Conservation (phyloP, 2,888 invertebrate genomes). For the Petrolisthes manimaculis region DNA sequence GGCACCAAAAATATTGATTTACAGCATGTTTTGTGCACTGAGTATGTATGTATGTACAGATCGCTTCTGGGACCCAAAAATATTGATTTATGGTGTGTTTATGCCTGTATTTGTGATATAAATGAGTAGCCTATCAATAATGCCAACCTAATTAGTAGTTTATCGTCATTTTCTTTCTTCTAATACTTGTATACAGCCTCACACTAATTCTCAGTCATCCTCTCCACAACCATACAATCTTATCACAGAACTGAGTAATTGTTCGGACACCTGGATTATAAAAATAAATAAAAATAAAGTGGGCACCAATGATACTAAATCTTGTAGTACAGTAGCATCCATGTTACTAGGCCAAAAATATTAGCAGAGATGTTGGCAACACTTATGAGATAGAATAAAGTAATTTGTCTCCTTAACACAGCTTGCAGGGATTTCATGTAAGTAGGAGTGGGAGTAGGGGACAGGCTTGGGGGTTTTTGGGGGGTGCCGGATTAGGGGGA, state of each 20-base stretch:
- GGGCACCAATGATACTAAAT: too few relatives aligned
- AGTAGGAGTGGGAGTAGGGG: too few relatives aligned
- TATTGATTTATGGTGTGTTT: too few relatives aligned
- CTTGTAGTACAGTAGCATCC: neutral
- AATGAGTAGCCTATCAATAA: too few relatives aligned
- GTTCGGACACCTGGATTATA: neutral
- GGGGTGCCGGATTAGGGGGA: too few relatives aligned
- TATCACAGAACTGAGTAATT: conserved; percentile 49
- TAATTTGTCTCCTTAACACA: neutral
- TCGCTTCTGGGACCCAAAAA: too few relatives aligned
- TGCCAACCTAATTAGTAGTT: neutral
- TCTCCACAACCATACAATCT: conserved; percentile 53
- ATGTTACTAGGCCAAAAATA: conserved; percentile 32
- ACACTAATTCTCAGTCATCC: conserved; percentile 26
- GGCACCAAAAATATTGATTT: too few relatives aligned
- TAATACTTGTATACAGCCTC: conserved; percentile 28
- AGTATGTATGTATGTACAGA: too few relatives aligned
- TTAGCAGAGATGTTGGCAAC: conserved; percentile 4
- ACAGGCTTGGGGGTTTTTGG: too few relatives aligned
- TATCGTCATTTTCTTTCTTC: neutral
- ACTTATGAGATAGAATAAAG: conserved; percentile 19
- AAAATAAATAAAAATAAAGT: too few relatives aligned
- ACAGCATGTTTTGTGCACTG: too few relatives aligned
- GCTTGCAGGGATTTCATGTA: conserved; percentile 3
- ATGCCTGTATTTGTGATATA: too few relatives aligned